Evolutionary conservation across 2,888 invertebrate genomes (phyloP).

Genomic region (Cylloceria caligata): DNA sequence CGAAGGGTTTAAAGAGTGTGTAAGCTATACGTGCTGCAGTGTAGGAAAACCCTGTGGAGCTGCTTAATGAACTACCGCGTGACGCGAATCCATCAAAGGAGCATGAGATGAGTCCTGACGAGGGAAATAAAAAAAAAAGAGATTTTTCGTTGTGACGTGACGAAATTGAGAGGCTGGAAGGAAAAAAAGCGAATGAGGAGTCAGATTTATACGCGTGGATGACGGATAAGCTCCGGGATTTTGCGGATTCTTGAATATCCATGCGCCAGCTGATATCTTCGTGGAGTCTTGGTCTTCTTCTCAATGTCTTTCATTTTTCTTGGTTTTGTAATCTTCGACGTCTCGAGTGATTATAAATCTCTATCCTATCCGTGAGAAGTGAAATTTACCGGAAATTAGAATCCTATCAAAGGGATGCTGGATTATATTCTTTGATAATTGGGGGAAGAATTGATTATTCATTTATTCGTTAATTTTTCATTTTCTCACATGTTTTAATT

Average conservation of each 20-base stretch:
- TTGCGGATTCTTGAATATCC: slow-evolving; percentile 17
- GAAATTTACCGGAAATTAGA: not conserved
- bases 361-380: not conserved
- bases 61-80: not conserved
- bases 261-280: slow-evolving; percentile 1
- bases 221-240: slow-evolving; percentile 21
- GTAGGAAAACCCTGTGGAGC: not conserved
- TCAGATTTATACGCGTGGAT: slow-evolving; percentile 12
- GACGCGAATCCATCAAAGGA: not conserved
- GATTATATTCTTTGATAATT: not conserved
- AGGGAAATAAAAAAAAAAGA: no score
- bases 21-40: not conserved
- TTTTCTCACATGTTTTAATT: no score
- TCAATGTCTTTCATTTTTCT: not conserved
- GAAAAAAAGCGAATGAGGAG: not conserved
- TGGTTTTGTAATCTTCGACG: not conserved
- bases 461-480: no score
- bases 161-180: no score
- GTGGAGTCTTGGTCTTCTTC: not conserved
- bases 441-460: not conserved
- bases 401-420: no score
- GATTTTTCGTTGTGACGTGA: no score
- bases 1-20: not conserved
- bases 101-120: not conserved
- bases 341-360: slow-evolving; percentile 8